Percentiles rank a stretch among this genome's conserved stretches.
Evolutionary conservation across 2,888 invertebrate species (phyloP).

Genomic region (Melieria picta): DNA sequence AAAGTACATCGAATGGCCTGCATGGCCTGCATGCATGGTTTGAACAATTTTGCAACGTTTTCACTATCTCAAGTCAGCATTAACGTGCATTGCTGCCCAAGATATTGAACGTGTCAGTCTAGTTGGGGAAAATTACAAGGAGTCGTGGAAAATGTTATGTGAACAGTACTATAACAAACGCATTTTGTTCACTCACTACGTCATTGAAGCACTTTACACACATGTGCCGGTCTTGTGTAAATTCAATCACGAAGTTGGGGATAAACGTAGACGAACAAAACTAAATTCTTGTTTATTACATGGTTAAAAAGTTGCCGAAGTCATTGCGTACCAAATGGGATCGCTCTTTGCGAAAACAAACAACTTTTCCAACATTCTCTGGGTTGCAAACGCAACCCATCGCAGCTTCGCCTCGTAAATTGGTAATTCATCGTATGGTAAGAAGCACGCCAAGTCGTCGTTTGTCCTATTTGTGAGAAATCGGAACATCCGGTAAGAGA

Average conservation of each 20-base stretch:
- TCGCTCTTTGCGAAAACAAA: constrained; percentile 2
- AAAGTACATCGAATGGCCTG: constrained; percentile 14
- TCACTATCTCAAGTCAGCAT: constrained; percentile 8
- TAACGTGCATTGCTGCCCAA: constrained; percentile 9
- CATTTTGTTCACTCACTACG: constrained; percentile 18
- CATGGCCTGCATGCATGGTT: constrained; percentile 8
- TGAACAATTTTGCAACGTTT: constrained; percentile 16
- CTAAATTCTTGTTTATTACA: constrained; percentile 9
- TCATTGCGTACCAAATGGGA: constrained; percentile 10
- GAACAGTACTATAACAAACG: constrained; percentile 22
- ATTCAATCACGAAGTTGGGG: constrained; percentile 9
- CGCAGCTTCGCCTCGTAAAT: background rate
- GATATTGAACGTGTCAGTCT: constrained; percentile 23
- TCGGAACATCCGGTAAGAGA: too few relatives aligned
- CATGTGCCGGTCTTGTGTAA: constrained; percentile 14
- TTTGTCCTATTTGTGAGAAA: background rate
- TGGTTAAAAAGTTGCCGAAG: constrained; percentile 12
- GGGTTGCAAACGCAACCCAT: background rate
- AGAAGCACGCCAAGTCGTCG: background rate
- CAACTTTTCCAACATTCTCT: background rate
- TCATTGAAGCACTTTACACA: constrained; percentile 27
- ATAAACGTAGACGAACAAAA: constrained; percentile 4
- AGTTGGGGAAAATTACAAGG: constrained; percentile 22
- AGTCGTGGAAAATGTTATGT: constrained; percentile 14
- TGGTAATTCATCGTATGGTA: background rate